phyloP scores from a whole-genome alignment of 2,888 invertebrate genomes.

The Tetragnatha montana region DNA sequence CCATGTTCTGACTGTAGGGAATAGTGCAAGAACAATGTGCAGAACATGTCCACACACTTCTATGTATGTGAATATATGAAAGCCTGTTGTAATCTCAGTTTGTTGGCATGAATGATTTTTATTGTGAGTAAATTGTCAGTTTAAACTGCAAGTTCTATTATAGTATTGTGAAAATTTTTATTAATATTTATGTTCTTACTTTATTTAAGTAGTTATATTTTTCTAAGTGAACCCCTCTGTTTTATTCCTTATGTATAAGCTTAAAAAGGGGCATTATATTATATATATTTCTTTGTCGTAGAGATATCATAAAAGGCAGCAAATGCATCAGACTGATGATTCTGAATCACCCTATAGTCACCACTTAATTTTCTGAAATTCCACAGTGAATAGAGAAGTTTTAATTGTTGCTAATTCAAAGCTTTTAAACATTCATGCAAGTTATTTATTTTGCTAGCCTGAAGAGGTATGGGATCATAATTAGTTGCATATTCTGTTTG shows the following conservation, averaged over 20 bases:
- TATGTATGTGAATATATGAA: conserved; percentile 66
- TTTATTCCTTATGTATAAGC: conserved; percentile 18
- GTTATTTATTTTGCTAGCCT: conserved; percentile 34
- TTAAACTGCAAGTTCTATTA: conserved; percentile 60
- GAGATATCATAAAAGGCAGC: conserved; percentile 28
- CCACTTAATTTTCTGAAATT: conserved; percentile 14
- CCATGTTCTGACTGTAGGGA: conserved; percentile 66
- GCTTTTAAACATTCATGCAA: conserved; percentile 45
- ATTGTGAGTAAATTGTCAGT: conserved; percentile 44
- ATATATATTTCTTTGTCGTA: neutral
- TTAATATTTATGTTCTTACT: conserved; percentile 64
- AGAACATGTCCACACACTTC: conserved; percentile 69
- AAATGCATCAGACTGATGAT: neutral
- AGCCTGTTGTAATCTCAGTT: conserved; percentile 68
- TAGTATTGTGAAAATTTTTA: conserved; percentile 68
- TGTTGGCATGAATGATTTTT: conserved; percentile 65
- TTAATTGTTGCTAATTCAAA: conserved; percentile 32
- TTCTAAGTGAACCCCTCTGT: conserved; percentile 40
- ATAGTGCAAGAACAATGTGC: conserved; percentile 64
- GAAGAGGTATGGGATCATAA: conserved; percentile 10
- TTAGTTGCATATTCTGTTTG: conserved; percentile 38
- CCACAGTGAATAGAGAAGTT: conserved; percentile 6
- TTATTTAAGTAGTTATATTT: conserved; percentile 68
- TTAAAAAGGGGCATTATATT: conserved; percentile 4
- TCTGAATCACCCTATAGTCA: conserved; percentile 17